These are phyloP conservation scores for Ardeotis arabs DNA, from an alignment of 2,113 vertebrate species.

Conservation along the genomic window DNA sequence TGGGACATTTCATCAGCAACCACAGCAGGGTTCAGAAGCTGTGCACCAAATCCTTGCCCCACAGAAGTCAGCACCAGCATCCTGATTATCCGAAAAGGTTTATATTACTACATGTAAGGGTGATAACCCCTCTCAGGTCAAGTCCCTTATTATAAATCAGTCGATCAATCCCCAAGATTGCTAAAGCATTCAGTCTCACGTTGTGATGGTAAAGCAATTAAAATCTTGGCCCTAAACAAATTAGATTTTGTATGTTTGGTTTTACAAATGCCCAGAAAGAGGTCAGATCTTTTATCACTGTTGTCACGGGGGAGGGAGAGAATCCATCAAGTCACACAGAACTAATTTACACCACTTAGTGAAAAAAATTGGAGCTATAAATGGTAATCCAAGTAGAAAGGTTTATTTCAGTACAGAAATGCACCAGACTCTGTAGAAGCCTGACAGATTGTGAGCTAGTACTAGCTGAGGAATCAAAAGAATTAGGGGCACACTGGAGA, in stretches of 20 bases:
- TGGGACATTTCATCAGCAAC: neutral
- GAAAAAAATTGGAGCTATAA: conserved; percentile 32
- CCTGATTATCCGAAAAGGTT: neutral
- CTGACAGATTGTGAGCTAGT: neutral
- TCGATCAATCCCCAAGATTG: conserved; percentile 3
- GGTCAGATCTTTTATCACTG: conserved; percentile 53
- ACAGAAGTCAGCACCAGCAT: neutral
- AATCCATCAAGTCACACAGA: conserved; percentile 55
- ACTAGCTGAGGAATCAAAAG: conserved; percentile 3
- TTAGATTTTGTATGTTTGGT: conserved; percentile 46
- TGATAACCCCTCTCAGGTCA: neutral
- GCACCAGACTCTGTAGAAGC: neutral
- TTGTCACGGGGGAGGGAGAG: neutral
- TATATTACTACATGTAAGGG: neutral
- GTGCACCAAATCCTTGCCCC: neutral
- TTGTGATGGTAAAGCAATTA: conserved; percentile 48
- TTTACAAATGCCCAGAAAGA: conserved; percentile 33
- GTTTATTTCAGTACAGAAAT: neutral
- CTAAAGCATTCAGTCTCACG: neutral
- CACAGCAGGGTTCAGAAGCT: neutral
- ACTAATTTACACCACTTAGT: conserved; percentile 52
- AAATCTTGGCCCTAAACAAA: conserved; percentile 49
- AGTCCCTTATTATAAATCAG: conserved; percentile 9
- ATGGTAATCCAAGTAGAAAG: conserved; percentile 10
- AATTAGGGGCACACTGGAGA: neutral